Base-by-base conservation (phyloP, 2,113 vertebrate species). In the Lasiurus borealis region DNA sequence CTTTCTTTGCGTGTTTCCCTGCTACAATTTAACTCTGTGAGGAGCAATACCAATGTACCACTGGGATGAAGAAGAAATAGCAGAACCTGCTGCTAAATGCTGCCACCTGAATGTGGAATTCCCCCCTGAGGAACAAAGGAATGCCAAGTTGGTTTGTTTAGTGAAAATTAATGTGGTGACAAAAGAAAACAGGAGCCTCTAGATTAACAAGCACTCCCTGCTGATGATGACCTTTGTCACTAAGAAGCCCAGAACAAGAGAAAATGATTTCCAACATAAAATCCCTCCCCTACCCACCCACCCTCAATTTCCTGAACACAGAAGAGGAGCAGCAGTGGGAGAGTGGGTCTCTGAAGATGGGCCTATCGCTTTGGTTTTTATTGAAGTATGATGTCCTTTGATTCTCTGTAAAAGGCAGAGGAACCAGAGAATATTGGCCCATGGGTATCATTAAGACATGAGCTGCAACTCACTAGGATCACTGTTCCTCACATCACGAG, bases 21-120 rank as follows among this genome's bases (percentile, higher is more conserved):
- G 59, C 82, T 93, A 40, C 88, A 97, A 69, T 80, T 92, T 92
- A 97, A 94, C 72, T 94, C 96, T 91, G 77, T 89, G 96, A 80
- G 6, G 90, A 71, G 91, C 77, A 66, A 44, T 76, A 83, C 93
- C 85, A 76, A 13, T 68, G 75, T 52, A 81, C 93, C 88, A 83
- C 90, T 83, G 46, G 82, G 92, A 86, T 15, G 57, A 92, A 96
- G 68, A 23, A 96, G 54, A 88, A 88, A 95, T 0, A 2, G 66
- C 75, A 64, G 54, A 62, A 25, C 59, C 62, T 34, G 48, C 87
- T 84, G 76, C 69, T 95, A 59, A 86, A 76, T 29, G 25, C 76
- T 48, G 40, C 69, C 73, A 48, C 84, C 89, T 50, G 88, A 59
- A 93, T 62, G 34, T 40, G 72, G 52, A 90, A 50, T 15, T 2